Evolutionary conservation across 1,140 invertebrate species (phyloP).

Genomic region (Lithobius niger): DNA sequence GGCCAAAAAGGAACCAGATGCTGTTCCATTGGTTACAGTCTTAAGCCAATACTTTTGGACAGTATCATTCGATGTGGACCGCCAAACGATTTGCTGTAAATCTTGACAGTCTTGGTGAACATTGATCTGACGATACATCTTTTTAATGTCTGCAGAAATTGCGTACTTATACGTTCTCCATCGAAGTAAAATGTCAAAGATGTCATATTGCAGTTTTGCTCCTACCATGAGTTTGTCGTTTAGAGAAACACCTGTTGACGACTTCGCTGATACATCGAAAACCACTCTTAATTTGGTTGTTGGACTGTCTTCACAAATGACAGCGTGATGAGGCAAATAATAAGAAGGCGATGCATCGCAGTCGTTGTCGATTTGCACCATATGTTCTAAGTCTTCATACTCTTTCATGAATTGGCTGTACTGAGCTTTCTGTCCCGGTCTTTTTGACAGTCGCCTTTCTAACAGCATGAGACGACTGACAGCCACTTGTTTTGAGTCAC

Average conservation of each 20-base stretch:
- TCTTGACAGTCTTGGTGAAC: no score
- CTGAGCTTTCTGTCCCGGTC: background rate
- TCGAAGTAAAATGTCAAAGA: no score
- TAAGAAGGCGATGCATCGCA: constrained; percentile 13
- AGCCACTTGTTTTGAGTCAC: background rate
- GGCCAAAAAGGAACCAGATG: no score
- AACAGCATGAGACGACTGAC: background rate
- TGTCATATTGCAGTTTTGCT: constrained; percentile 16
- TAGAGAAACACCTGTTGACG: constrained; percentile 19
- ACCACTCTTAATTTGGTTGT: constrained; percentile 29
- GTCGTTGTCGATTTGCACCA: background rate
- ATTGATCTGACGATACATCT: no score
- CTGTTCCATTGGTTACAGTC: no score
- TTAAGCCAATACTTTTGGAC: no score
- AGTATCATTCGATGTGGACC: no score
- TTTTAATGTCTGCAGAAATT: constrained; percentile 28
- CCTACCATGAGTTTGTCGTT: constrained; percentile 26
- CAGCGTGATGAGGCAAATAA: constrained; percentile 35
- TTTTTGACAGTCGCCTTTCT: background rate
- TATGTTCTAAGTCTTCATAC: background rate
- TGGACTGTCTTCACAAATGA: constrained; percentile 18
- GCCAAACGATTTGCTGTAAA: no score
- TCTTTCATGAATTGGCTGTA: no score
- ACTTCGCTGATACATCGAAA: constrained; percentile 27
- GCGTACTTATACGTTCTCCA: constrained; percentile 21